Evolutionary conservation across 2,888 invertebrate genomes (phyloP).

Genomic region (Cabera pusaria): DNA sequence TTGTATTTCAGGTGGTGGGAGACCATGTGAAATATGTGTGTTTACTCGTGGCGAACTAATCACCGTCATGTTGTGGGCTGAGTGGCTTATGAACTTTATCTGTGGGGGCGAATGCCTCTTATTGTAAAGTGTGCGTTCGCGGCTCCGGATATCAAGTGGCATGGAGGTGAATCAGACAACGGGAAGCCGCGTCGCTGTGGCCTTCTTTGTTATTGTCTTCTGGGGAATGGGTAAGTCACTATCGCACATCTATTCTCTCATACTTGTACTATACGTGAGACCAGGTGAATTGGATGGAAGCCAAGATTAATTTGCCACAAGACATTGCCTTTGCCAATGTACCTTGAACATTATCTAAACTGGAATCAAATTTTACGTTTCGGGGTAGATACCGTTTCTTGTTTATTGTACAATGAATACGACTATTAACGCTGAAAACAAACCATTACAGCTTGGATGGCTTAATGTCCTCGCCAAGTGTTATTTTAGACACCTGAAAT

Average conservation of each 20-base stretch:
- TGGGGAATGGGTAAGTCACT: conserved; percentile 75
- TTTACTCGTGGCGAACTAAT: conserved; percentile 60
- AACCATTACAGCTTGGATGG: conserved; percentile 3
- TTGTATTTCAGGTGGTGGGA: conserved; percentile 50
- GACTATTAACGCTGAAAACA: conserved; percentile 8
- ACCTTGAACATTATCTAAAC: conserved; percentile 25
- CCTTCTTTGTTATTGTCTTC: conserved; percentile 70
- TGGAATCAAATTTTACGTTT: conserved; percentile 24
- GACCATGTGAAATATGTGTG: conserved; percentile 51
- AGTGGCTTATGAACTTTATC: conserved; percentile 17
- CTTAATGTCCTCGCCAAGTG: conserved; percentile 13
- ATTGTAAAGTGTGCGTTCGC: conserved; percentile 35
- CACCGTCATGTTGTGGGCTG: conserved; percentile 34
- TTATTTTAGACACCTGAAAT: conserved; percentile 3
- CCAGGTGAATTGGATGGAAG: conserved; percentile 26
- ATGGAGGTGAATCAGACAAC: conserved; percentile 68
- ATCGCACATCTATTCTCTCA: background rate
- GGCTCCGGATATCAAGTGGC: conserved; percentile 53
- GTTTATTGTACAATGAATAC: conserved; percentile 13
- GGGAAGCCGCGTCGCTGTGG: conserved; percentile 74
- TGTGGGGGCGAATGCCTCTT: conserved; percentile 21
- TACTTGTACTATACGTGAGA: conserved; percentile 10
- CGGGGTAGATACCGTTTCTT: conserved; percentile 8
- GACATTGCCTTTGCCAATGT: conserved; percentile 29
- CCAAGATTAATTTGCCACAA: conserved; percentile 29